Base-by-base conservation (phyloP, 2,113 vertebrate genomes). In the Epinephelus moara region DNA sequence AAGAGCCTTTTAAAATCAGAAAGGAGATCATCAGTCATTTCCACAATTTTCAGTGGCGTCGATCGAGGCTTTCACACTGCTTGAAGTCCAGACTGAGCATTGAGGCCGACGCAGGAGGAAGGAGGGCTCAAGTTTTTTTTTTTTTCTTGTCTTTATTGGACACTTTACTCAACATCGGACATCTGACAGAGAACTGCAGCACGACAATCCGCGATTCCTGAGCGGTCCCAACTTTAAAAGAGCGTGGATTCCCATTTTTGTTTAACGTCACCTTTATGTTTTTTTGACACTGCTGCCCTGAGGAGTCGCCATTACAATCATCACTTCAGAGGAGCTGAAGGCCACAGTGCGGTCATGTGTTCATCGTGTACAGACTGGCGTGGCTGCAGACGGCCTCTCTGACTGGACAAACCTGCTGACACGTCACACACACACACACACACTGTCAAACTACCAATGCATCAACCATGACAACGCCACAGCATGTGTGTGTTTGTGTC, bases 181-280 rank as follows among this genome's bases (percentile, higher is more conserved):
- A 4, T 61, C 75, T 0, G 14, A 79, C 55, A 50, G 67, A 76
- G n/a, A 63, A 78, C 74, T 21, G 82, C 78, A 78, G 70, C 77
- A 80, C 73, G 81, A 89, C 75, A 70, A 84, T 86, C 81, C 82
- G 47, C 15, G 2, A 68, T 68, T 72, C 81, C 73, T 81, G 56
- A 66, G 56, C 33, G 4, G 45, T 78, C 15, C 45, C 30, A 19
- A 50, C 27, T 49, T 70, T 14, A 81, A 71, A 87, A 50, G 30
- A 53, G 3, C 3, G 27, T 61, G 59, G 60, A 61, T 62, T 59
- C 7, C 4, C 13, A 3, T 8, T 67, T 33, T 52, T 59, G 23
- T 62, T 69, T 4, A 55, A 66, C 15, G 8, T 71, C 49, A 30
- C n/a, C 30, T 56, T 70, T 49, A 10, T 17, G 21, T 86, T 25